Evolutionary conservation across 2,113 vertebrate genomes (phyloP), one percentile per base, ranked within the genome.

Genomic region (Amblyornis subalaris): DNA sequence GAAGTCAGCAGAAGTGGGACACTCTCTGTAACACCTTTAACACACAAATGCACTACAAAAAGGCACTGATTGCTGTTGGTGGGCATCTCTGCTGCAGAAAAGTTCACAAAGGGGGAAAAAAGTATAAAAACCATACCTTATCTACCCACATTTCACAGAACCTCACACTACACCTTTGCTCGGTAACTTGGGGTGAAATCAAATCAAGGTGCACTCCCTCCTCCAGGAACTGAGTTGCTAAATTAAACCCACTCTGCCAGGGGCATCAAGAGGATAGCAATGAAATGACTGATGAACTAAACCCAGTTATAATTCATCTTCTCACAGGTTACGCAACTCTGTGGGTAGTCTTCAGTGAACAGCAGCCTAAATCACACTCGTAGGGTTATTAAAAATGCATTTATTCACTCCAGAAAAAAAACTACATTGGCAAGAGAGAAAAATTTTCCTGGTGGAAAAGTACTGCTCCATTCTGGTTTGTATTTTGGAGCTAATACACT

Each of bases 301-400:
- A 83, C 23, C 35, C 66, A 87, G 21, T 35, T 83, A 53, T 55
- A 93, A 93, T 74, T 75, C 60, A 93, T 90, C 79, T 86, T 85
- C 72, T 88, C 69, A 19, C 0, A 48, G 61, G 88, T 97, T 95
- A 95, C 2, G 2, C 90, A 96, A 95, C 64, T 74, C 79, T 70
- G 91, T 88, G 91, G 89, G 94, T 77, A 90, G 91, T 73, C 80
- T 85, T 83, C 82, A 75, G 69, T 26, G 62, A 92, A 79, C 81
- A 57, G 88, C 31, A 95, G 67, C 69, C 90, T 88, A 80, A 89
- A 88, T 95, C 88, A 64, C 65, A 94, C 85, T 75, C 75, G 3
- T 44, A 74, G 78, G 55, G 78, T 95, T 94, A 93, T 95, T 97
- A 95, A 73, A 95, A 96, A 96, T 96, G 89, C 44, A 96, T 94